phyloP scores from a whole-genome alignment of 2,797 vertebrate genomes.

The Echeneis naucrates region DNA sequence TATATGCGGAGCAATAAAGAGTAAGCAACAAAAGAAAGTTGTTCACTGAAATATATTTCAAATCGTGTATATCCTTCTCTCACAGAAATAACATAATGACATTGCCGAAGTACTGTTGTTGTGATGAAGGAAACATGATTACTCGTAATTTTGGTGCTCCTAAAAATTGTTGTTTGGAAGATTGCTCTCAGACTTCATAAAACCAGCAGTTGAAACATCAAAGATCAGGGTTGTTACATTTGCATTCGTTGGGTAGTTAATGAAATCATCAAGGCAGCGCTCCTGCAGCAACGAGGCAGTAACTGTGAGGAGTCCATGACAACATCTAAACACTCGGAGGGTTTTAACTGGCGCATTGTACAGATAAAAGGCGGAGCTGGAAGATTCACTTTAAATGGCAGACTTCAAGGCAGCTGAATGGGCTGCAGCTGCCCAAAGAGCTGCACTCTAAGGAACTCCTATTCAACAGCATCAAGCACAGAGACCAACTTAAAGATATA shows the following conservation, averaged over 20 bases:
- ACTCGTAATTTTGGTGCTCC: neutral
- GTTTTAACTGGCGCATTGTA: neutral
- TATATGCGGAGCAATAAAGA: neutral
- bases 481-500: neutral
- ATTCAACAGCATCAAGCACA: constrained; percentile 7
- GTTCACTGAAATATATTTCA: neutral
- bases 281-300: constrained; percentile 2
- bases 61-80: no score
- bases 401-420: neutral
- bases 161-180: neutral
- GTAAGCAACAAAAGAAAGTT: neutral
- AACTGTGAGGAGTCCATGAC: neutral
- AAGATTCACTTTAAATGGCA: neutral
- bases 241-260: neutral
- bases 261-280: neutral
- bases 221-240: neutral
- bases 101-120: neutral
- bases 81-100: neutral
- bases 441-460: neutral
- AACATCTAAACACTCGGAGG: neutral
- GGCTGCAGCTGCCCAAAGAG: neutral
- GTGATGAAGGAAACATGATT: neutral
- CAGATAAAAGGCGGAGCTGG: neutral
- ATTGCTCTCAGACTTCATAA: neutral
- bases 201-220: neutral